Base-by-base conservation (phyloP, 2,113 vertebrate genomes). In the Pelecanoides urinatrix region DNA sequence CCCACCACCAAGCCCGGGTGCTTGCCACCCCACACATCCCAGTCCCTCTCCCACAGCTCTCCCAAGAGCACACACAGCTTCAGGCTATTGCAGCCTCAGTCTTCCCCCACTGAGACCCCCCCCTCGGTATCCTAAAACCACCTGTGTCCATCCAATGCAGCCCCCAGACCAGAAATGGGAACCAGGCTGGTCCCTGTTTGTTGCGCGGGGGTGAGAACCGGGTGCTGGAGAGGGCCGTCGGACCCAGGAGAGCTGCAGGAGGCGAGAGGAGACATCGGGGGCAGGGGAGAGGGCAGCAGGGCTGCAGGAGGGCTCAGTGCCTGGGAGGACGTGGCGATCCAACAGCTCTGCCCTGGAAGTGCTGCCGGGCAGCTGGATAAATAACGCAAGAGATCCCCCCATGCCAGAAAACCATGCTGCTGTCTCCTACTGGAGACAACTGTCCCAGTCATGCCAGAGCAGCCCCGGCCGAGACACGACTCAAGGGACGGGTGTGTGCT, bases 401-500 rank as follows among this genome's bases (percentile, higher is more conserved):
- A 9, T 0, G 0, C 42, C 49, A 67, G 42, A 67, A 50, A 74
- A 32, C 77, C 65, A 27, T 5, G 26, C 68, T 73, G 22, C 56
- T 59, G 13, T 40, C 74, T 82, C 32, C 58, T 68, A 12, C 62
- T 3, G 7, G n/a, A 92, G 45, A 80, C 70, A 44, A 58, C 25
- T n/a, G 53, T 53, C 78, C 53, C 38, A 34, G 55, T 30, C 65
- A 45, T 16, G 22, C 44, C 55, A 74, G 26, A 78, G 68, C 62
- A 79, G 88, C 66, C 50, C 84, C 53, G 14, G 58, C 67, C 13
- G 53, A 97, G 90, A 96, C 75, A 96, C 1, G 0, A 97, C 67
- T 72, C 91, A 29, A 83, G 83, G 96, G 32, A 90, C 47, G 2
- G 89, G 75, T 80, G 40, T 96, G 96, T 97, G 96, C 95, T 97